These are phyloP conservation scores for Otis tarda DNA, from an alignment of 2,113 vertebrate species.

Conservation along the genomic window DNA sequence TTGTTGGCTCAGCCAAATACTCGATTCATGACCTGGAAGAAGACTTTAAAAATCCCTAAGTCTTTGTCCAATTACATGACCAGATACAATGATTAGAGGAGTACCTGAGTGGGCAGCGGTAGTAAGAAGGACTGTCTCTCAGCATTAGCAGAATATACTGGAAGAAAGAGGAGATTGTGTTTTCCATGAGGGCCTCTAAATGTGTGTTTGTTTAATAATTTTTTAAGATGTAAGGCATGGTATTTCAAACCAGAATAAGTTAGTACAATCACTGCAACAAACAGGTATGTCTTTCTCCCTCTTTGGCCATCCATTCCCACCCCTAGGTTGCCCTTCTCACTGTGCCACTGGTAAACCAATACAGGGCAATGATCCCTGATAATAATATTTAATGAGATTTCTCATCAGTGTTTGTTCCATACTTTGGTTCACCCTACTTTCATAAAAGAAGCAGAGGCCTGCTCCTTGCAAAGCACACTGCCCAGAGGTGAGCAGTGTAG, in stretches of 20 bases:
- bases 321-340: neutral
- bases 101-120: too few relatives aligned
- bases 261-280: neutral
- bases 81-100: neutral
- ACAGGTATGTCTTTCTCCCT: neutral
- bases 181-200: neutral
- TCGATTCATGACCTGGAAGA: neutral
- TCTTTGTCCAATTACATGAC: neutral
- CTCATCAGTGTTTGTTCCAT: neutral
- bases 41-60: neutral
- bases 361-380: neutral
- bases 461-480: neutral
- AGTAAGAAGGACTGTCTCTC: neutral
- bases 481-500: neutral
- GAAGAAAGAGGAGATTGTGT: neutral
- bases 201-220: neutral
- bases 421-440: neutral
- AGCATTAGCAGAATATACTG: neutral
- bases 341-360: neutral
- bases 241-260: neutral
- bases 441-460: neutral
- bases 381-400: neutral
- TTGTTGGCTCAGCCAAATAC: neutral
- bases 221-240: neutral
- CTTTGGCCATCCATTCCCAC: neutral